These are phyloP conservation scores for Fragum fragum DNA, from an alignment of 2,888 invertebrate species.

Conservation along the genomic window DNA sequence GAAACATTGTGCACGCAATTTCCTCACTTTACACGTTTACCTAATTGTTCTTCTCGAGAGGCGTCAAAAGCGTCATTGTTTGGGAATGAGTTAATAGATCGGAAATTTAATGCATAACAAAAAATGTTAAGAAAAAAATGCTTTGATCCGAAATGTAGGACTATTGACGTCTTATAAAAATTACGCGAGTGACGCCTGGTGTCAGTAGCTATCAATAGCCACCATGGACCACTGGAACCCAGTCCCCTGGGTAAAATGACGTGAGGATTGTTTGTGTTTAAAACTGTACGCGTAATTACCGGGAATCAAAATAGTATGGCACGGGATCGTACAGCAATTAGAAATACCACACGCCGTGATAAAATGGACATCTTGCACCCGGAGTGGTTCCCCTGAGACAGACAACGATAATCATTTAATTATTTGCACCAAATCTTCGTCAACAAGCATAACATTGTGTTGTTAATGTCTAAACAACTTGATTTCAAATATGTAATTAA, in stretches of 20 bases:
- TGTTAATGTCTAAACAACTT: constrained; percentile 8
- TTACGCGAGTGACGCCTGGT: background rate
- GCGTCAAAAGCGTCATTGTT: too few species aligned
- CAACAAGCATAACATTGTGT: constrained; percentile 4
- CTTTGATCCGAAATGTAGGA: too few species aligned
- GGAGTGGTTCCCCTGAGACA: background rate
- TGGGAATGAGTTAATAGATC: too few species aligned
- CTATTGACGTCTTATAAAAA: too few species aligned
- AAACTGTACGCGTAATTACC: background rate
- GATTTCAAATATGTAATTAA: too few species aligned
- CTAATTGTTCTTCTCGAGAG: too few species aligned
- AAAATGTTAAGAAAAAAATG: too few species aligned
- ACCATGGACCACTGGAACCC: constrained; percentile 7
- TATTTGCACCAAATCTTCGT: background rate
- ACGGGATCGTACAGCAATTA: background rate
- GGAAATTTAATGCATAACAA: too few species aligned
- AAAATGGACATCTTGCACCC: background rate
- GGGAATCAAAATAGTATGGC: constrained; percentile 7
- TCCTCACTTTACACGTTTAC: too few species aligned
- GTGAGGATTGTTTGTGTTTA: constrained; percentile 10
- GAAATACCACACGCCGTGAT: background rate
- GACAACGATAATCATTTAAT: background rate
- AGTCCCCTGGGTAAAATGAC: constrained; percentile 7
- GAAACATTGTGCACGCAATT: too few species aligned
- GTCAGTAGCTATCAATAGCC: background rate